Percentiles rank a stretch among this genome's conserved stretches.
phyloP scores from a whole-genome alignment of 30 jellyfish, hydroid and myxozoan species.

The Clytia hemisphaerica region DNA sequence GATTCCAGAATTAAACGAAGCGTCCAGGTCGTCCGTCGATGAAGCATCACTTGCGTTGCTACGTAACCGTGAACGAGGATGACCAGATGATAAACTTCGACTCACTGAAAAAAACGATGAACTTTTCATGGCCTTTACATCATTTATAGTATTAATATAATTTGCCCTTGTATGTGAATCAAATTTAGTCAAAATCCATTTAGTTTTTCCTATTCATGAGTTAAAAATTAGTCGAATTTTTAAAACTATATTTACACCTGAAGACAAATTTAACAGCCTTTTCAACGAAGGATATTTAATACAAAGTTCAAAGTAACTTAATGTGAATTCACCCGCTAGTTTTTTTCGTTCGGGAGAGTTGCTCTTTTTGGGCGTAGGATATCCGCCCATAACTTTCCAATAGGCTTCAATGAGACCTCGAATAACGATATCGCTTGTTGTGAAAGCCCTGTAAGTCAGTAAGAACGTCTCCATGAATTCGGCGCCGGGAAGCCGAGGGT shows the following conservation, averaged over 20 bases:
- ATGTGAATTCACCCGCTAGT: constrained; percentile 13
- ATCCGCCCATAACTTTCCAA: constrained; percentile 37
- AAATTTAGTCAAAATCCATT: no score
- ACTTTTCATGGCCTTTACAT: no score
- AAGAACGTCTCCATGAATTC: constrained; percentile 88
- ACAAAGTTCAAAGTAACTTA: no score
- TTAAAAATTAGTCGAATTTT: no score
- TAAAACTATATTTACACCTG: no score
- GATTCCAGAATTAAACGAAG: constrained; percentile 5
- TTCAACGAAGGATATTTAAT: no score
- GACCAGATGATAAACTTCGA: no score
- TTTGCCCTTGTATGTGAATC: no score
- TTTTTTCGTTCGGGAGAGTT: constrained; percentile 10
- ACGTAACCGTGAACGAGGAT: constrained; percentile 44
- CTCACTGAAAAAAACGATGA: no score
- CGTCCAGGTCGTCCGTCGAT: constrained; percentile 69
- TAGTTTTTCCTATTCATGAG: no score
- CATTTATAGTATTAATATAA: no score
- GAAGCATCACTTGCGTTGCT: constrained; percentile 83
- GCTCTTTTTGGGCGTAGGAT: constrained; percentile 6
- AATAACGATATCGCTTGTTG: constrained; percentile 58
- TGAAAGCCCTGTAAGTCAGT: constrained; percentile 73
- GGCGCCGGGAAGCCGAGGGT: constrained; percentile 93
- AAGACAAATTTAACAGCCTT: no score
- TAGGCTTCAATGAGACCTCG: constrained; percentile 58